Base-by-base conservation (phyloP, 1,140 invertebrate genomes). In the Drosophila nasuta region DNA sequence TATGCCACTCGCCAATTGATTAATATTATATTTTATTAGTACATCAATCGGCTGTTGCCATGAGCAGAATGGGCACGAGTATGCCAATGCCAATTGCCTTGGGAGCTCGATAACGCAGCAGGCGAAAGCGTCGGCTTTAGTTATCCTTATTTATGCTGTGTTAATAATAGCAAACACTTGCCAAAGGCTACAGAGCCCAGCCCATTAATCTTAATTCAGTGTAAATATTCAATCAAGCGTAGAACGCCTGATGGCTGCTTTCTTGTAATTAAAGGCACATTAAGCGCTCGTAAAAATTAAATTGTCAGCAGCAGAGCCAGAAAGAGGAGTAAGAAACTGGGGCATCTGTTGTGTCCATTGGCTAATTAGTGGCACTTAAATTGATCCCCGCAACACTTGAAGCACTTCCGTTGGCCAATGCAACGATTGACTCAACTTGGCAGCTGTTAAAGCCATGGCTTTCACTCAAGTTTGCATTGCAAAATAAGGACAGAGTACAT, bases 251-350 rank as follows among this genome's bases (percentile, higher is more conserved):
- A 48, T 67, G 65, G 65, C 56, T 70, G 60, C 49, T 58, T 65
- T 52, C 51, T 59, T 35, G 70, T 83, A 88, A 88, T 88, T 88
- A 88, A 88, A 83, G 85, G 52, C 67, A 78, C 83, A 88, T 88
- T 88, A 85, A 79, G 71, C 52, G 71, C 74, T 83, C 85, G 81
- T 88, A 81, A 83, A 88, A 88, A 81, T 89, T 85, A 81, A 89
- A 89, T 76, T 88, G 81, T 38, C 85, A 72, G 70, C 49, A 69
- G 59, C 25, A 52, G n/a, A 48, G 0, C 11, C 11, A 20, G 13
- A 48, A 10, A 48, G 46, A 54, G n/a, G 13, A 10, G 8, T 3
- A 8, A 15, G 13, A 15, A 48, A 20, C 6, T 8, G 17, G 10
- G 68, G 25, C 30, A 54, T 45, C 41, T 81, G 59, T 43, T 54